Evolutionary conservation across 2,113 vertebrate species (phyloP), one percentile per base, ranked within the genome.

Genomic region (Mungos mungo): DNA sequence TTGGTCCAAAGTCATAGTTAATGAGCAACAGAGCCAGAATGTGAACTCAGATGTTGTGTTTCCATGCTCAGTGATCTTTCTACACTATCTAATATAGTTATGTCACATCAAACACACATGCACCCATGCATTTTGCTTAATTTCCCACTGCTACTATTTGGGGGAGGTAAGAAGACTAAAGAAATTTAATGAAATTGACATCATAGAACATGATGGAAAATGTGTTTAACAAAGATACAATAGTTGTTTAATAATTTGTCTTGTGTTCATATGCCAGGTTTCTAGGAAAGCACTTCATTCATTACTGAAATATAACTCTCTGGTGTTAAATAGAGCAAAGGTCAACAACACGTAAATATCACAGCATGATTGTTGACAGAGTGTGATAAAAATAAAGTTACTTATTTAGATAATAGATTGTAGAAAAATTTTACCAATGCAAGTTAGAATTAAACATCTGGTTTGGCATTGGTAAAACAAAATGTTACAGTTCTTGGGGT

Each of bases 291-390:
- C 65, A 90, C 47, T 92, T 93, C 12, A 92, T 89, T 69, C 21
- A 52, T 6, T 77, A 31, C 3, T 92, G 38, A 95, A 88, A 66
- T 80, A 25, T 76, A 74, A 79, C 33, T 93, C 35, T 95, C 68
- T 90, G 54, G 21, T 95, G 71, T 93, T 95, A 94, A 92, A 82
- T 95, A 66, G 66, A 96, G 45, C 66, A 89, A 52, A 90, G 80
- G 60, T 94, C 19, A 96, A 66, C 8, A 76, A 41, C 47, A 86
- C 8, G 77, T 60, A 72, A 72, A 57, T 88, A 85, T 18, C 45
- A 69, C 89, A 88, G 41, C 19, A 57, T 71, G 65, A 92, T 91
- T 84, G 60, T 89, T 95, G 92, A 96, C 45, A 90, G 65, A 23
- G 29, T 90, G 88, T 93, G 69, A 88, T 79, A 93, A 96, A 92